Evolutionary conservation across 2,797 vertebrate genomes (phyloP).

Genomic region (Pangasius djambal): DNA sequence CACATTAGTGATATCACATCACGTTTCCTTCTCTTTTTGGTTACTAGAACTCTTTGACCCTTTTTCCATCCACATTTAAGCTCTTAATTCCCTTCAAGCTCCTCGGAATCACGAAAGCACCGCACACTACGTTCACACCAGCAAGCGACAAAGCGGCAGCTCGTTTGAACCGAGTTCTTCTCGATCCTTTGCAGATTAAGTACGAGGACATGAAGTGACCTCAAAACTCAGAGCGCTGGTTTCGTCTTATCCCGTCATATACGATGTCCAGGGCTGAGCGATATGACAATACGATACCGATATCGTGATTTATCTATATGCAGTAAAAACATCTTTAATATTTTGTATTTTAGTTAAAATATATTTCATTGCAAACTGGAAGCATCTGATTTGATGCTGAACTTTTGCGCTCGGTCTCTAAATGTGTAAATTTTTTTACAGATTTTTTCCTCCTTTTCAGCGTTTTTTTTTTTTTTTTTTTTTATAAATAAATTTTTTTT

Average conservation of each 20-base stretch:
- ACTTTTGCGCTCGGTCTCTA: not conserved
- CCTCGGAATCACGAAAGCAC: not conserved
- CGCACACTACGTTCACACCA: not conserved
- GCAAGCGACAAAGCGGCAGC: not conserved
- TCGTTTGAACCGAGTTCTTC: no score
- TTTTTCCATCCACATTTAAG: slow-evolving; percentile 5
- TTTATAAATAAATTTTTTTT: not conserved
- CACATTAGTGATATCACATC: not conserved
- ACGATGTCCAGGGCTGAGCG: not conserved
- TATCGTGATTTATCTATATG: not conserved
- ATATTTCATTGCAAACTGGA: not conserved
- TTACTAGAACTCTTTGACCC: not conserved
- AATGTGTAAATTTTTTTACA: not conserved
- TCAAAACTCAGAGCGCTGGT: not conserved
- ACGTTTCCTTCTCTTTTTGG: not conserved
- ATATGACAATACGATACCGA: not conserved
- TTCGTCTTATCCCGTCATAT: not conserved
- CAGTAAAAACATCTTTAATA: not conserved
- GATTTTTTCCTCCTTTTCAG: not conserved
- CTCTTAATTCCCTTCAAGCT: not conserved
- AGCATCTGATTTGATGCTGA: not conserved
- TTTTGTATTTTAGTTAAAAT: not conserved
- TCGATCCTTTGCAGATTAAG: no score
- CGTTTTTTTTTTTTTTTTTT: no score
- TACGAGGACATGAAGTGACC: no score